Conservation (phyloP, 2,797 vertebrate species). For the Sebastes cheni region DNA sequence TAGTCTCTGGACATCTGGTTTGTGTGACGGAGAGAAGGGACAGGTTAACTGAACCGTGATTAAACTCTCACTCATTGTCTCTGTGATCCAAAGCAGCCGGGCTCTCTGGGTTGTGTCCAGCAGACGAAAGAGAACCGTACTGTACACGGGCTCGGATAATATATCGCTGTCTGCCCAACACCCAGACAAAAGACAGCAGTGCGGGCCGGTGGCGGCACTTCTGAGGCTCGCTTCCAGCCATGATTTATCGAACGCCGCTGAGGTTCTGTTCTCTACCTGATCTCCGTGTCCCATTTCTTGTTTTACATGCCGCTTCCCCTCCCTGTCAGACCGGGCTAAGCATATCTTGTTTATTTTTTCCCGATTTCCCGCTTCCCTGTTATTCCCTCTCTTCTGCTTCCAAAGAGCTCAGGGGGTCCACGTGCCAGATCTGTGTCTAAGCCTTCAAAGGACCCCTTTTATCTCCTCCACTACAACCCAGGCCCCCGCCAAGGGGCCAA, state of each 20-base stretch:
- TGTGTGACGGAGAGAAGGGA: conserved; percentile 66
- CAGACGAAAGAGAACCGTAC: conserved; percentile 45
- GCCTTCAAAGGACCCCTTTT: conserved; percentile 80
- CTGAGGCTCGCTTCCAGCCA: conserved; percentile 51
- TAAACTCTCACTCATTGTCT: conserved; percentile 73
- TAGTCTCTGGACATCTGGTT: conserved; percentile 70
- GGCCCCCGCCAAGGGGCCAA: conserved; percentile 63
- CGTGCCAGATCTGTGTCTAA: conserved; percentile 75
- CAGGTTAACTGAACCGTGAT: conserved; percentile 73
- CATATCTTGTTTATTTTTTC: conserved; percentile 75
- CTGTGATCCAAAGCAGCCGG: conserved; percentile 66
- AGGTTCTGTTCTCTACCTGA: conserved; percentile 67
- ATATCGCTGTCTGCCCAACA: conserved; percentile 58
- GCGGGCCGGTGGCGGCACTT: conserved; percentile 45
- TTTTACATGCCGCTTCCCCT: conserved; percentile 72
- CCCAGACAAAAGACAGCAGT: conserved; percentile 61
- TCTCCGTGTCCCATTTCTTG: conserved; percentile 69
- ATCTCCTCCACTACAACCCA: conserved; percentile 70
- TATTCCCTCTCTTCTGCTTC: conserved; percentile 81
- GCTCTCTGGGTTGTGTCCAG: conserved; percentile 67
- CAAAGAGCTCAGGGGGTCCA: conserved; percentile 79
- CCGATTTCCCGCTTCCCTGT: conserved; percentile 72
- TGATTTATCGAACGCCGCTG: conserved; percentile 60
- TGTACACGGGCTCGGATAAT: conserved; percentile 61
- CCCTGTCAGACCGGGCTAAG: conserved; percentile 61